Evolutionary conservation across 2,797 vertebrate genomes (phyloP), one percentile per base, ranked within the genome.

Genomic region (Cichlasoma orientale): DNA sequence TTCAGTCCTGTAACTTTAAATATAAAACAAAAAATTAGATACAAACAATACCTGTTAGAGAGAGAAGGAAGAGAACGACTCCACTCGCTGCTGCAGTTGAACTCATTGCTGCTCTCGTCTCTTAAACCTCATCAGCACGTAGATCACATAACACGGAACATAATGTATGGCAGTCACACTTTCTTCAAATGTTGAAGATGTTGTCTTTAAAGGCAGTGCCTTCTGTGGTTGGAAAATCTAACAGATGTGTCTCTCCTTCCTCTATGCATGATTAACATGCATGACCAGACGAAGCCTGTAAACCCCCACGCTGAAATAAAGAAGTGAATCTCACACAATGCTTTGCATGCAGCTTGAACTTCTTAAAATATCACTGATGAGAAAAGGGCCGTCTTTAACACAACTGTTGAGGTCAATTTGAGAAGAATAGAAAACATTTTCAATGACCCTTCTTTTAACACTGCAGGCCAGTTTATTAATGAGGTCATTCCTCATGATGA

Each of bases 341-440:
- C 21, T 57, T 57, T 72, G 36, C 54, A 57, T 72, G 54, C 36
- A 57, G 61, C 38, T 47, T 47, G 38, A 29, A 47, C 10, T 56
- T 9, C 36, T 44, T 27, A 29, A 72, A 56, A 27, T 56, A 25
- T n/a, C 38, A 27, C 38, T 63, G 25, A 9, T 7, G 33, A 11
- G 47, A 8, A 44, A 44, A 63, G 9, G 5, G 11, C 38, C 3
- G 21, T 0, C 38, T 66, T 23, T 66, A 16, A 25, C 12, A 44
- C 38, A 44, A 1, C 21, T 27, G 5, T 5, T 44, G 59, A 66
- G 14, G 9, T 27, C 38, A 11, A 50, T 19, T 19, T 19, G 6
- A 50, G 7, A 18, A 19, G 7, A 19, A 0, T 25, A 44, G 0
- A 63, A 63, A 44, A 63, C 14, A 25, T 0, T 44, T 44, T 63